Evolutionary conservation across 2,797 vertebrate species (phyloP), one percentile per base, ranked within the genome.

Genomic region (Protosalanx chinensis): DNA sequence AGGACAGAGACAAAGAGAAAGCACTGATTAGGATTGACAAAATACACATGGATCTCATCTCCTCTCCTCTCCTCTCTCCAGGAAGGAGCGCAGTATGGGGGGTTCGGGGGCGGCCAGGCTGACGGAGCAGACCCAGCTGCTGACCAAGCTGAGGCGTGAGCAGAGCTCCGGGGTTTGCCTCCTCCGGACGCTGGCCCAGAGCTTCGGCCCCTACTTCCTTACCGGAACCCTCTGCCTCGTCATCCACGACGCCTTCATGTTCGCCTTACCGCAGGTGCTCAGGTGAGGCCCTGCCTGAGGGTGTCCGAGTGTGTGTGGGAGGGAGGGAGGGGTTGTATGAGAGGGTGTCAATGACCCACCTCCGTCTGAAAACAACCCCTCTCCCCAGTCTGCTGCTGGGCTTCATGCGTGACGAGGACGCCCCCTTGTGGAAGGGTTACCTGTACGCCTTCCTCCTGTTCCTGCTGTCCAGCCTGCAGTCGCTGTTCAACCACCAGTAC

Each of bases 381-480:
- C 4, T 23, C 16, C 0, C n/a, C 58, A 96, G 95, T 73, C 86
- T 94, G 53, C 92, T 96, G 62, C 88, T 96, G 82, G 88, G 82
- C 70, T 96, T 96, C 76, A 89, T 94, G 64, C 84, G 81, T 0
- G 88, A 93, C 3, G n/a, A 74, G 35, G 73, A 84, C 0, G 79
- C 90, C 30, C 90, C 92, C 0, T 62, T 77, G 79, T 96, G 95
- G 95, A 91, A 93, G 8, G 95, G 95, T 33, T 92, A 93, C 70
- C 79, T 95, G 69, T 94, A 88, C 2, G 93, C 93, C 0, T 64
- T 77, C 4, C 70, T 91, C 66, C 81, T 96, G 82, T 94, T 95
- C 85, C 71, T 94, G 29, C 75, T 93, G 2, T 93, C 93, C 67
- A 93, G 92, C 61, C 88, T 96, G 18, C 95, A 96, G 89, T 94